phyloP scores from a whole-genome alignment of 2,113 vertebrate species.

The Daboia siamensis region DNA sequence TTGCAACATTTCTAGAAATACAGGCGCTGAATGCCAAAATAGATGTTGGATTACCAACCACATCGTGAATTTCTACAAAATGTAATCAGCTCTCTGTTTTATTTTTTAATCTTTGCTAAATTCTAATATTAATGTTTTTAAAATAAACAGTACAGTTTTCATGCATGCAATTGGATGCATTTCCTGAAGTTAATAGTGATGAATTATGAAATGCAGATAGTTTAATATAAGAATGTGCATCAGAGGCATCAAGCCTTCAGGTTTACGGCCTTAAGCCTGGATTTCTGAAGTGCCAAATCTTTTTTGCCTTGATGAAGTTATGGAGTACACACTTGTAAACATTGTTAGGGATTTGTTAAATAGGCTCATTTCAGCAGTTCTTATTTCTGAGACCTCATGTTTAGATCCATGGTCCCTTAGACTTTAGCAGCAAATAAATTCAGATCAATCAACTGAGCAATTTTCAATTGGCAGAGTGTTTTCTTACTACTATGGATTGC shows the following conservation, averaged over 20 bases:
- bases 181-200: neutral
- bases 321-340: neutral
- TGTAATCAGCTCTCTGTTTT: neutral
- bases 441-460: neutral
- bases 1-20: neutral
- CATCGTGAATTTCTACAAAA: neutral
- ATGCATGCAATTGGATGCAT: neutral
- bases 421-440: neutral
- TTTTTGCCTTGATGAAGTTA: neutral
- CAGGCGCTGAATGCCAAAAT: neutral
- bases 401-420: neutral
- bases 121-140: neutral
- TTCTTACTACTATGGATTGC: neutral
- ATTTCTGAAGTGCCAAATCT: neutral
- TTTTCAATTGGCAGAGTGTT: neutral
- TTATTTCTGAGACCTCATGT: neutral
- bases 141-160: neutral
- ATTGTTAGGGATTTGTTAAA: neutral
- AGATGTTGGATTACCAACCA: neutral
- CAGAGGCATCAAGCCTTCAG: neutral
- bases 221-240: too few species aligned
- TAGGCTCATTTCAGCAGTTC: neutral
- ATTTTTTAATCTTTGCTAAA: neutral
- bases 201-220: neutral
- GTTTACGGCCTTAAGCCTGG: neutral